These are phyloP conservation scores for Pandemis heparana DNA, from an alignment of 2,888 invertebrate genomes.

Conservation along the genomic window DNA sequence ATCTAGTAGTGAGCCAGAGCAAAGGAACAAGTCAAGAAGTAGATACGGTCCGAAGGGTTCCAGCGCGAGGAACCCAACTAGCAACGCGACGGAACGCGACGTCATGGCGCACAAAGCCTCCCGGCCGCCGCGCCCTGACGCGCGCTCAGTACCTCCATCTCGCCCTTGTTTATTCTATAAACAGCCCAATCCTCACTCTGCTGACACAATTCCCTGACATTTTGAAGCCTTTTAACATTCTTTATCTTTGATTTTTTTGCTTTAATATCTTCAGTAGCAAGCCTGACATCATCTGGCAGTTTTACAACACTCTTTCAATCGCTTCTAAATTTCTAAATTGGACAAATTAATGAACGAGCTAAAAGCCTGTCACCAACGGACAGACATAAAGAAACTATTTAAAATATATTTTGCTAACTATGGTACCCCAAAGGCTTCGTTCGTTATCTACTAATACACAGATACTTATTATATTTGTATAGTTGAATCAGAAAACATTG, in stretches of 20 bases:
- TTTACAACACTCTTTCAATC: neutral
- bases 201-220: slow-evolving; percentile 54
- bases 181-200: slow-evolving; percentile 58
- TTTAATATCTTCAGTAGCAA: slow-evolving; percentile 33
- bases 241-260: slow-evolving; percentile 46
- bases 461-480: neutral
- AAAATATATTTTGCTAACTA: no score
- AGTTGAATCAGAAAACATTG: neutral
- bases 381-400: no score
- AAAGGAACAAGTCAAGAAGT: no score
- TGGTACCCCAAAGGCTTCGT: no score
- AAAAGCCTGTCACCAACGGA: no score
- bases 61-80: slow-evolving; percentile 46
- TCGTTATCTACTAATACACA: no score
- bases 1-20: no score
- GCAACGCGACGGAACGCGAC: slow-evolving; percentile 45
- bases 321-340: neutral
- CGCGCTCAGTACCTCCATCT: slow-evolving; percentile 51
- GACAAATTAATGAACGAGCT: neutral
- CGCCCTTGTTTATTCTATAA: slow-evolving; percentile 75
- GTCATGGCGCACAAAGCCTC: slow-evolving; percentile 70
- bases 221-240: slow-evolving; percentile 51
- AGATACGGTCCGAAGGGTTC: neutral
- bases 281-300: neutral
- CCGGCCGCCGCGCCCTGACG: slow-evolving; percentile 48